These are phyloP conservation scores for Drosophila arizonae DNA, from an alignment of 1,140 invertebrate genomes.

Conservation along the genomic window DNA sequence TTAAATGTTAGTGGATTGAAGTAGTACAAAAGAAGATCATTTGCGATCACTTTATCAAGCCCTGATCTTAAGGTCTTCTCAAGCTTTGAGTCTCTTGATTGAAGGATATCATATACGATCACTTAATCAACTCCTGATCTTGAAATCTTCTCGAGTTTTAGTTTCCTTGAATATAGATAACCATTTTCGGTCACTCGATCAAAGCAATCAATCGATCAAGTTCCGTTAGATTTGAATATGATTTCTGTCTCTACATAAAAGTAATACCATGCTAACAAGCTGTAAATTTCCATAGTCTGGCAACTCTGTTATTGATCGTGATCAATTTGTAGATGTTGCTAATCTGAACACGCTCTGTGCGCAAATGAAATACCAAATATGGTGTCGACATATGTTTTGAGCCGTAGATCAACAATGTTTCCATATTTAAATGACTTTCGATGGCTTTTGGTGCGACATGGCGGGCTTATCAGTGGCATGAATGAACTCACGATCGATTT, in stretches of 20 bases:
- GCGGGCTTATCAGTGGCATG: slow-evolving; percentile 71
- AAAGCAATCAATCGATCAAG: too few species aligned
- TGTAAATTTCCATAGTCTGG: neutral
- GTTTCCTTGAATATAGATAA: too few species aligned
- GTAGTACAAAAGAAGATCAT: too few species aligned
- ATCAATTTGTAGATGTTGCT: slow-evolving; percentile 37
- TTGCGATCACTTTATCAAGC: too few species aligned
- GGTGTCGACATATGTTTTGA: slow-evolving; percentile 27
- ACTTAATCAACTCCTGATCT: too few species aligned
- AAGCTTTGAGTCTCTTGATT: too few species aligned
- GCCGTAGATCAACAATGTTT: slow-evolving; percentile 23
- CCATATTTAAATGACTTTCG: slow-evolving; percentile 6
- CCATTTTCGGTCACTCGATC: too few species aligned
- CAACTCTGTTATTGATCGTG: slow-evolving; percentile 14
- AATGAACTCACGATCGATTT: slow-evolving; percentile 66
- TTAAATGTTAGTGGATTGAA: too few species aligned
- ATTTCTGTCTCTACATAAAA: neutral
- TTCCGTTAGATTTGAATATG: too few species aligned
- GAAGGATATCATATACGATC: too few species aligned
- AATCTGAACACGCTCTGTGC: slow-evolving; percentile 22
- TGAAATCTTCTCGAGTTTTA: too few species aligned
- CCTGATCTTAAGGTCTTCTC: too few species aligned
- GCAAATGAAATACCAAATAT: slow-evolving; percentile 35
- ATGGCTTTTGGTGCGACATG: slow-evolving; percentile 3
- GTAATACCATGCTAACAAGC: neutral